Base-by-base conservation (phyloP, 2,888 invertebrate genomes). In the Spodoptera exigua region DNA sequence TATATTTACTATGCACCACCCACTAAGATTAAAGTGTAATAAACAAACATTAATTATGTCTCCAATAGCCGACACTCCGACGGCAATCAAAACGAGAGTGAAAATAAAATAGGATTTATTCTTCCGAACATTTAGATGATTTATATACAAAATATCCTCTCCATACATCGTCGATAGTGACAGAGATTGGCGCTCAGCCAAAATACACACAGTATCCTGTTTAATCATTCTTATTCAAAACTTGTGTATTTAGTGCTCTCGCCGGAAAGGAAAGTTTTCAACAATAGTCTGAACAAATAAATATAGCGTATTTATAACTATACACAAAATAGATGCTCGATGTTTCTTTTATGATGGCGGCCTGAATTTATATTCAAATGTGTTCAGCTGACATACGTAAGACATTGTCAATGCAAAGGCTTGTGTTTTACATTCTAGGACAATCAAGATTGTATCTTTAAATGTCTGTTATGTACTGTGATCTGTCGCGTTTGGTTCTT, bases 151-250 rank as follows among this genome's bases (percentile, higher is more conserved):
- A 77, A 70, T 64, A 70, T 61, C 53, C 57, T 57, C 46, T 59
- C 51, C 46, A 67, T 61, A 39, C 61, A 58, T 65, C 65, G 65
- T 77, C 53, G 13, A 65, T 57, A 52, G 70, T 60, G 18, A 27
- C 21, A 10, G 43, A 62, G 52, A 71, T 63, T 78, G 76, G 76
- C 69, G 40, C 46, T 18, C 11, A 41, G 76, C 76, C 76, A 76
- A 60, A 40, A 61, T 27, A 44, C 56, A 76, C 36, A 65, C 43
- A 53, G 51, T 61, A 70, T 70, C 76, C 76, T 75, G 67, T 67
- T 76, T 60, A 63, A 68, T 70, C 47, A 70, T 68, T 68, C 63
- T 63, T 62, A 70, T 70, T 72, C 63, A 62, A 76, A 78, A 69
- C 71, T 70, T 75, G 63, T 72, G 34, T 72, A 69, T 76, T 74